Evolutionary conservation across 2,888 invertebrate genomes (phyloP), one percentile per base, ranked within the genome.

Genomic region (Noctua comes): DNA sequence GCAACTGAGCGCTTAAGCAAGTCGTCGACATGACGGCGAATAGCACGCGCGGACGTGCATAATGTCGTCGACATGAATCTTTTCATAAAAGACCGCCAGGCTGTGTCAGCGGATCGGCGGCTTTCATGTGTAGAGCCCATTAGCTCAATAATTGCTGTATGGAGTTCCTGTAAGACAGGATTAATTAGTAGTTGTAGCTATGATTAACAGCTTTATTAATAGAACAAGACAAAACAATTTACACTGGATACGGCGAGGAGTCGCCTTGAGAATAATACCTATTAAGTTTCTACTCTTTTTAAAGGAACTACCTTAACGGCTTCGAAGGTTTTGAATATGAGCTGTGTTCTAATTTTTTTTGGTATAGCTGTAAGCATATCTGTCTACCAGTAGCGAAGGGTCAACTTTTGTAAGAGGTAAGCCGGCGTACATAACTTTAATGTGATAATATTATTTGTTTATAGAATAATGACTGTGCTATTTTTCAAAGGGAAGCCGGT

Each of bases 181-280:
- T 68, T 68, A 83, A 73, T 70, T 64, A 62, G 27, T 16, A 43
- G 16, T 71, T 62, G 48, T 59, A 27, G 27, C 48, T 74, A 82
- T 64, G 21, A 70, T 59, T 46, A 46, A 69, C 36, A 73, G 11
- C n/a, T 57, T 48, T 68, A 68, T 51, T 27, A 36, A 68, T 59
- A 76, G 51, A 54, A 48, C n/a, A n/a, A 40, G 40, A 40, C 31
- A 40, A 57, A 31, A 43, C 10, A 43, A 66, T 10, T 46, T 18
- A 51, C 18, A n/a, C 13, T 80, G 31, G 31, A 31, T 48, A 68
- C n/a, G 18, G 21, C 2, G 16, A 46, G 16, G 16, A 46, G 16
- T 62, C 5, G 1, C 8, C 40, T 18, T 77, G 36, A 36, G 27
- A 5, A 59, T 5, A 31, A 66, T 66, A 43, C n/a, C 31, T 24